A percentile compares a stretch with the other conserved stretches of the same genome.
Evolutionary conservation across 2,113 vertebrate genomes (phyloP).

Genomic region (Myiozetetes cayanensis): DNA sequence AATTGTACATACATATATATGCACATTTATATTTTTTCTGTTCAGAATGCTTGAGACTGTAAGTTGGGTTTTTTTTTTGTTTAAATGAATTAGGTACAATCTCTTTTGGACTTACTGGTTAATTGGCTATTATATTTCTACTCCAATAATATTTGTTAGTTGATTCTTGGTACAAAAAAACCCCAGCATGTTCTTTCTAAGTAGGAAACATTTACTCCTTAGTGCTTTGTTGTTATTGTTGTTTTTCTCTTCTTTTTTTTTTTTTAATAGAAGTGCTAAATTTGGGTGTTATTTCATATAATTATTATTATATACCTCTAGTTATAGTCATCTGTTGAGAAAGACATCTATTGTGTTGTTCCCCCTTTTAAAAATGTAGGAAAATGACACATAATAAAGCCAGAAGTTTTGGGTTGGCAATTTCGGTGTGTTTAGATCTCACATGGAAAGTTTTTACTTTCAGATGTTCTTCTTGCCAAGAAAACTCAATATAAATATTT

Average conservation of each 20-base stretch:
- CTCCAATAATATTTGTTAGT: not conserved
- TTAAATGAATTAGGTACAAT: not conserved
- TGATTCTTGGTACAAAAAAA: not conserved
- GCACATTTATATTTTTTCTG: not conserved
- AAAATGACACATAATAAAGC: not conserved
- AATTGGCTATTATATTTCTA: not conserved
- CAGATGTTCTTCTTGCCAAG: not conserved
- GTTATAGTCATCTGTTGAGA: not conserved
- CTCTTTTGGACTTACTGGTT: not conserved
- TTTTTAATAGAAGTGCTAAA: not conserved
- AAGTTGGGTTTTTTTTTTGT: too few species aligned
- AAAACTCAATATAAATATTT: not conserved
- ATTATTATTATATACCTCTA: not conserved
- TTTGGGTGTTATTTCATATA: not conserved
- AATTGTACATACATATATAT: not conserved
- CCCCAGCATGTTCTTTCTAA: not conserved
- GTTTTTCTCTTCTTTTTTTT: not conserved
- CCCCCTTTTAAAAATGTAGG: not conserved
- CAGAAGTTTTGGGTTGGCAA: not conserved
- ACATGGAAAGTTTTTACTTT: not conserved
- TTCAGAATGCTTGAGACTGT: not conserved
- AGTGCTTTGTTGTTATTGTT: not conserved
- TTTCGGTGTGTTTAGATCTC: not conserved
- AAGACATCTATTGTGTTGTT: not conserved
- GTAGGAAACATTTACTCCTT: not conserved